These are phyloP conservation scores for Notospermus geniculatus DNA, from an alignment of 1,140 invertebrate genomes.

Conservation along the genomic window DNA sequence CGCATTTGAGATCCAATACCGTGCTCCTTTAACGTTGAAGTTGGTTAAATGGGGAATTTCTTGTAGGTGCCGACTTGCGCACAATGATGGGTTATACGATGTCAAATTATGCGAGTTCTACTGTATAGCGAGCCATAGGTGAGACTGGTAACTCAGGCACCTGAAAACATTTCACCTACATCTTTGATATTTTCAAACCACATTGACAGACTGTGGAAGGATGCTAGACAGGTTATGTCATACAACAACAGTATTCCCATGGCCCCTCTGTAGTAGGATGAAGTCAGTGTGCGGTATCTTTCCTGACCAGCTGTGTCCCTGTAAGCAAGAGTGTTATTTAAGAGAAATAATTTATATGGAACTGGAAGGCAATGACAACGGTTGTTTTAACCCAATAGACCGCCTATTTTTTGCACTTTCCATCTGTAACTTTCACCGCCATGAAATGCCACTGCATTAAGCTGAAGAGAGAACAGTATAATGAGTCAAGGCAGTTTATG, in stretches of 20 bases:
- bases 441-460: too few species aligned
- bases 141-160: background rate
- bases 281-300: slow-evolving; percentile 95
- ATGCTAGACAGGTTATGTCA: background rate
- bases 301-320: slow-evolving; percentile 98
- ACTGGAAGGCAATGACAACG: too few species aligned
- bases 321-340: slow-evolving; percentile 26
- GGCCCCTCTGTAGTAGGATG: slow-evolving; percentile 96
- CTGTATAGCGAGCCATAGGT: background rate
- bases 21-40: too few species aligned
- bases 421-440: too few species aligned
- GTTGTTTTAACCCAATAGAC: too few species aligned
- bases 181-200: slow-evolving; percentile 6
- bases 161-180: background rate
- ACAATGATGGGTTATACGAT: too few species aligned
- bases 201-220: background rate
- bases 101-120: background rate
- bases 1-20: too few species aligned
- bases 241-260: slow-evolving; percentile 62
- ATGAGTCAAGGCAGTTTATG: too few species aligned
- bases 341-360: too few species aligned
- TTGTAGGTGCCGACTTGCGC: background rate
- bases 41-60: background rate
- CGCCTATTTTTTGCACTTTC: too few species aligned
- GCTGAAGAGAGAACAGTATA: too few species aligned